A percentile compares a stretch with the other conserved stretches of the same genome.
Conservation (phyloP, 1,140 invertebrate species). For the Drosophila kikkawai region DNA sequence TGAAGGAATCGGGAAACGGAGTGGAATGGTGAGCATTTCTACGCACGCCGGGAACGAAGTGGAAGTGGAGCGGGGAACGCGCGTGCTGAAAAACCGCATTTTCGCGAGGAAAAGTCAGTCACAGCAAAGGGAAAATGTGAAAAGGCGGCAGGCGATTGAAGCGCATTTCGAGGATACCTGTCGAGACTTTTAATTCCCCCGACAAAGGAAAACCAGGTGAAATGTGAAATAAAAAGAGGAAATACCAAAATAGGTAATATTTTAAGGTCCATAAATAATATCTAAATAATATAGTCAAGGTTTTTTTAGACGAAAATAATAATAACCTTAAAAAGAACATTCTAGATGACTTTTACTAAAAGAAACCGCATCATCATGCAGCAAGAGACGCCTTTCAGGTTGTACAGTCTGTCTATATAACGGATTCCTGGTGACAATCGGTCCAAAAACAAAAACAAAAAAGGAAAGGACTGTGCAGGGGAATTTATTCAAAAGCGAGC, state of each 20-base stretch:
- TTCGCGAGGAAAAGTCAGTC: neutral
- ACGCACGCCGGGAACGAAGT: conserved; percentile 22
- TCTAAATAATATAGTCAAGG: neutral
- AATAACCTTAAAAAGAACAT: neutral
- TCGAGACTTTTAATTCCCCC: neutral
- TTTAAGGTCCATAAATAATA: too few relatives aligned
- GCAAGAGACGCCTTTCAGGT: neutral
- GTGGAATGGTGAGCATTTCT: conserved; percentile 38
- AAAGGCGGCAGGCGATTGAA: conserved; percentile 4
- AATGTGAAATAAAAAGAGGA: neutral
- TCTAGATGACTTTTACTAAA: neutral
- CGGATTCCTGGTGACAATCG: neutral
- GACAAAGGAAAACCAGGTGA: neutral
- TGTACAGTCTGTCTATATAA: conserved; percentile 9
- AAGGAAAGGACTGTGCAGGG: neutral
- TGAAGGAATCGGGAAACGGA: conserved; percentile 31
- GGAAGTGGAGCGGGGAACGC: conserved; percentile 36
- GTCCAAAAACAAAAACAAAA: neutral
- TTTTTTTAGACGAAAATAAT: neutral
- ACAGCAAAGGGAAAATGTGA: conserved; percentile 19
- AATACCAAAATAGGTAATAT: too few relatives aligned
- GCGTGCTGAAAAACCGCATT: conserved; percentile 73
- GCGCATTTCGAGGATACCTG: neutral
- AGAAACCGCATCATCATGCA: neutral
- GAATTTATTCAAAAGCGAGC: conserved; percentile 20